These are phyloP conservation scores for Sacculina carcini DNA, from an alignment of 2,888 invertebrate species.

Conservation along the genomic window DNA sequence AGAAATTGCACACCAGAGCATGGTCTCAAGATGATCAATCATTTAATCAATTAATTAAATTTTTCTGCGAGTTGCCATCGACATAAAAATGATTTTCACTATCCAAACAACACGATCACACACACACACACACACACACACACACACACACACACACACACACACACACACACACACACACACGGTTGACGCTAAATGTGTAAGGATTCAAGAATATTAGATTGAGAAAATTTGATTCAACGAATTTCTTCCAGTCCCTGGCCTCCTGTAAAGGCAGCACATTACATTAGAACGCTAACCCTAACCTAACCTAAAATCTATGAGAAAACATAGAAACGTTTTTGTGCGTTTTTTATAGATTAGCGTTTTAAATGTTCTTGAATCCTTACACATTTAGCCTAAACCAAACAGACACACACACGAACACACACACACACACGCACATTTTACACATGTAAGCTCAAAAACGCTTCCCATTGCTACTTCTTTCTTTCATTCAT, in stretches of 20 bases:
- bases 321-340: too few species aligned
- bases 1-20: background rate
- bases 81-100: background rate
- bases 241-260: too few species aligned
- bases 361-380: too few species aligned
- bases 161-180: constrained; percentile 1
- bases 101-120: background rate
- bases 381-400: too few species aligned
- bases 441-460: constrained; percentile 6
- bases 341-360: too few species aligned
- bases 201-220: too few species aligned
- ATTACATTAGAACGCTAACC: background rate
- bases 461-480: too few species aligned
- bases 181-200: too few species aligned
- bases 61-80: background rate
- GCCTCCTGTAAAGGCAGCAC: too few species aligned
- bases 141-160: background rate
- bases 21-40: background rate
- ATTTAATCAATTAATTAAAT: background rate
- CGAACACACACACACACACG: background rate
- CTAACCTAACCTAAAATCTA: background rate
- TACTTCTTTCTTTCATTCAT: too few species aligned
- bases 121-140: background rate
- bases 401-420: too few species aligned
- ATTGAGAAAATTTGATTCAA: too few species aligned